Percentiles rank a stretch among this genome's conserved stretches.
Evolutionary conservation across 2,888 invertebrate species (phyloP).

Genomic region (Melanchra persicariae): DNA sequence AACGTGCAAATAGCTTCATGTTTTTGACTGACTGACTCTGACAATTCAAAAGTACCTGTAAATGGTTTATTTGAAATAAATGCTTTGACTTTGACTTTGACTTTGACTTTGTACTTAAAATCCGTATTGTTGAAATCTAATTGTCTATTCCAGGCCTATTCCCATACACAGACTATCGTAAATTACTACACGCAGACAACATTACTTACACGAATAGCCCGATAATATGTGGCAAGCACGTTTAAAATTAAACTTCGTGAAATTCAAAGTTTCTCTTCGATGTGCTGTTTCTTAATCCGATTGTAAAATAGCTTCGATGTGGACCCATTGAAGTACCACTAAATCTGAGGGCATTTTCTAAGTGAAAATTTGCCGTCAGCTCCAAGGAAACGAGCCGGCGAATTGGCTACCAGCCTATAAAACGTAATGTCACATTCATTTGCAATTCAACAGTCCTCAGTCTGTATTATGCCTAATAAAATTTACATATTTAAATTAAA

Average conservation of each 20-base stretch:
- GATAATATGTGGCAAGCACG: slow-evolving; percentile 40
- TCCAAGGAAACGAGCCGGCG: slow-evolving; percentile 85
- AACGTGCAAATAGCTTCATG: too few relatives aligned
- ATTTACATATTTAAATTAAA: slow-evolving; percentile 91
- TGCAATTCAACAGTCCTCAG: slow-evolving; percentile 90
- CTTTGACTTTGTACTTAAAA: too few relatives aligned
- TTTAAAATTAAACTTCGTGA: slow-evolving; percentile 48
- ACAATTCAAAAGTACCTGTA: too few relatives aligned
- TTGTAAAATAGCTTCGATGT: slow-evolving; percentile 69
- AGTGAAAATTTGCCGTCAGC: slow-evolving; percentile 88
- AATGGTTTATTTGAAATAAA: too few relatives aligned
- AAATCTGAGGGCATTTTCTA: slow-evolving; percentile 80
- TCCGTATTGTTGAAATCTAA: slow-evolving; percentile 52
- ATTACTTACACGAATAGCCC: slow-evolving; percentile 46
- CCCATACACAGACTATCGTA: slow-evolving; percentile 52
- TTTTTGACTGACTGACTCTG: too few relatives aligned
- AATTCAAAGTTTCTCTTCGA: slow-evolving; percentile 20
- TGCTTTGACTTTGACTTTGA: too few relatives aligned
- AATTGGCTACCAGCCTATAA: slow-evolving; percentile 90
- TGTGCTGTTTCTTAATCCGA: slow-evolving; percentile 64
- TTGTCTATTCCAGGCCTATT: slow-evolving; percentile 48
- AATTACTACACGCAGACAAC: slow-evolving; percentile 56
- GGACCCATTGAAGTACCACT: slow-evolving; percentile 78
- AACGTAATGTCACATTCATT: slow-evolving; percentile 90
- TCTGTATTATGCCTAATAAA: slow-evolving; percentile 90